Evolutionary conservation across 2,113 vertebrate genomes (phyloP).

Genomic region (Atractosteus spatula): DNA sequence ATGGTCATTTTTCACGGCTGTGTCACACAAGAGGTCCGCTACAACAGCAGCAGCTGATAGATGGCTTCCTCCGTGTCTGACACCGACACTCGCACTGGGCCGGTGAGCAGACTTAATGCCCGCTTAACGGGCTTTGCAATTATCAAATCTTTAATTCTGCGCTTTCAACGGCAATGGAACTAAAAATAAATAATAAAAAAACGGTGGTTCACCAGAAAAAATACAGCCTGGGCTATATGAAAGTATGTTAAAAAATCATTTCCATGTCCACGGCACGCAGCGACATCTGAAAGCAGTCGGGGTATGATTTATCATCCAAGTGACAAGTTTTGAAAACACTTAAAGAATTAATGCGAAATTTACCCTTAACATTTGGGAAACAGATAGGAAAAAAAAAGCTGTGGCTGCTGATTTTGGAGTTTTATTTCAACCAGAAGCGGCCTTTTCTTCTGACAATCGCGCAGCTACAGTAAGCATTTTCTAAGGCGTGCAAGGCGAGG

Average conservation of each 20-base stretch:
- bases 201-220: no score
- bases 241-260: neutral
- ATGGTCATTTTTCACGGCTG: no score
- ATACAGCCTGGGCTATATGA: neutral
- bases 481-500: constrained; percentile 61
- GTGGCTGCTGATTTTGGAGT: constrained; percentile 62
- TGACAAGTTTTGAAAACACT: neutral
- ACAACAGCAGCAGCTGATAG: no score
- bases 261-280: neutral
- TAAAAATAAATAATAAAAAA: neutral
- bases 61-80: no score
- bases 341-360: neutral
- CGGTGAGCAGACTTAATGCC: no score
- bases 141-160: no score
- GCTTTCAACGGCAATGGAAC: constrained; percentile 25
- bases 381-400: constrained; percentile 53
- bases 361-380: constrained; percentile 59
- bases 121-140: no score
- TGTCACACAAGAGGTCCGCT: no score
- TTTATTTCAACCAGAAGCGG: constrained; percentile 66
- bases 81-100: no score
- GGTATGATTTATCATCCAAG: no score
- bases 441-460: constrained; percentile 61
- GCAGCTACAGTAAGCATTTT: constrained; percentile 70
- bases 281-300: no score